A percentile compares a stretch with the other conserved stretches of the same genome.
These are phyloP conservation scores for Rhagophthalmus giganteus DNA, from an alignment of 2,888 invertebrate genomes.

Conservation along the genomic window DNA sequence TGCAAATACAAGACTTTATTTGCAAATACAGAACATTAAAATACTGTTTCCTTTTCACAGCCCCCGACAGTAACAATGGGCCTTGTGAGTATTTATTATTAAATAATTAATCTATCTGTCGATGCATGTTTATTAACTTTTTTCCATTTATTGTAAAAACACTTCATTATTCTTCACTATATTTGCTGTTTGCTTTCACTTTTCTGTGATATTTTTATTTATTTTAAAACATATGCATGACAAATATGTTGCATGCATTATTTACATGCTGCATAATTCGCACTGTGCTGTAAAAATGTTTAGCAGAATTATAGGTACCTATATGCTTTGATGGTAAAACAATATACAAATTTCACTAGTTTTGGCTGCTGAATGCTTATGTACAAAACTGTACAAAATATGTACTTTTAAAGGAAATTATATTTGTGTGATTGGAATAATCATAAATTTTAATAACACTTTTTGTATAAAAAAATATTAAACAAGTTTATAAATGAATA, in stretches of 20 bases:
- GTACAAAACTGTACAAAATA: too few relatives aligned
- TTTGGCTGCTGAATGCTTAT: neutral
- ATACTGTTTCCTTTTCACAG: conserved; percentile 66
- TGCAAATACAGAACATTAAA: conserved; percentile 31
- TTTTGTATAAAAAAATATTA: too few relatives aligned
- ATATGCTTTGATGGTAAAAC: too few relatives aligned
- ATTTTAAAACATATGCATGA: neutral
- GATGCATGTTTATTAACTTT: conserved; percentile 10
- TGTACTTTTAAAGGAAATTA: too few relatives aligned
- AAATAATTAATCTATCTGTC: conserved; percentile 34
- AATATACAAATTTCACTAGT: neutral
- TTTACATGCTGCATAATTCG: neutral
- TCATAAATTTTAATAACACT: too few relatives aligned
- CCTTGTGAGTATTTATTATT: conserved; percentile 76
- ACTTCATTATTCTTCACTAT: too few relatives aligned
- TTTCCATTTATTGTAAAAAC: conserved; percentile 1
- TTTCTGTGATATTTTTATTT: conserved; percentile 22
- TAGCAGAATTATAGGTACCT: too few relatives aligned
- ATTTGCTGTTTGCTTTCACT: conserved; percentile 2
- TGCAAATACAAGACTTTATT: conserved; percentile 7
- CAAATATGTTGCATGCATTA: neutral
- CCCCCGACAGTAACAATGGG: conserved; percentile 83
- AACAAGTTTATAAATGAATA: too few relatives aligned
- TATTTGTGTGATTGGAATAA: too few relatives aligned
- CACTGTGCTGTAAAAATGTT: neutral